Evolutionary conservation across 2,113 vertebrate species (phyloP), one percentile per base, ranked within the genome.

Genomic region (Thunnus thynnus): DNA sequence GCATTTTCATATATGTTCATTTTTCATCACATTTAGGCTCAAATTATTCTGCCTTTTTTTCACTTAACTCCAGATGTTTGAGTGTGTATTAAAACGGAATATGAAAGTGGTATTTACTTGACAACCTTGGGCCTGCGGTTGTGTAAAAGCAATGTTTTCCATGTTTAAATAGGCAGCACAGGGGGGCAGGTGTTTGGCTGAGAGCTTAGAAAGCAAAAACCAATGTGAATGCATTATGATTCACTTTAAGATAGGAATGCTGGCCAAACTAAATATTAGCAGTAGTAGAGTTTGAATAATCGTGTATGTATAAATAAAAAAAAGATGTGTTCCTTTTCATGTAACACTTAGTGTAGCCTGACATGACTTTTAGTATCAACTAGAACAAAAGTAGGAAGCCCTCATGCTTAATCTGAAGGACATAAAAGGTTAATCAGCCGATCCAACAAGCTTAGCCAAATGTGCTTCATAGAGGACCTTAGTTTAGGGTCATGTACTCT

Each of bases 71-170:
- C 27, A 77, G 46, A 68, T 69, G 48, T 62, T 64, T 51, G 20
- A 73, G 60, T 60, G 62, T 73, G 55, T 30, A 66, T 14, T 85
- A 55, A 90, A 87, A 87, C 58, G 22, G 82, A 89, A 90, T 86
- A 64, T 63, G n/a, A 77, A 18, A 89, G 60, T 52, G 65, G 18
- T 87, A 69, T 84, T 84, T 81, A 81, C 58, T 88, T 63, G 30
- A 72, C 75, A 79, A 78, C 48, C 30, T 13, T n/a, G 1, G 55
- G 69, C 71, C 18, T 41, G 9, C 30, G 62, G 58, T 51, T 74
- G 17, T 65, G 79, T 63, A 57, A 76, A 81, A 83, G 9, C 9
- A 61, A 77, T 73, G 54, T 18, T 71, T 78, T 83, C 67, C 60
- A 87, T 76, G 80, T 78, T 80, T 75, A 63, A 76, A 76, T 62